Base-by-base conservation (phyloP, 1,140 invertebrate genomes). In the Euglossa dilemma region DNA sequence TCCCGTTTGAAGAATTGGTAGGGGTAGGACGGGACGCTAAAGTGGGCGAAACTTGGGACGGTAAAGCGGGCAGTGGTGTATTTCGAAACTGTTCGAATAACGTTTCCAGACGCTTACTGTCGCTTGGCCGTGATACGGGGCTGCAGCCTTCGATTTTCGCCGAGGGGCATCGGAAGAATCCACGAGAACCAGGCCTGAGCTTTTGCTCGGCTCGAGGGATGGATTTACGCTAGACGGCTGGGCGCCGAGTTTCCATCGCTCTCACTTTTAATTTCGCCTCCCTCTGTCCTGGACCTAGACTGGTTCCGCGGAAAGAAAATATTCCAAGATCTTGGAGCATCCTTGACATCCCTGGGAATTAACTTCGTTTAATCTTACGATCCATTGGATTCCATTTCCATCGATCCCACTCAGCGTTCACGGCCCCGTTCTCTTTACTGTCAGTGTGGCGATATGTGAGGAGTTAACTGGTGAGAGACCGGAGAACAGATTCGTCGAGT, bases 121-220 rank as follows among this genome's bases (percentile, higher is more conserved):
- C 59, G 14, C 59, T 64, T 63, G 59, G 73, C 57, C n/a, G 20
- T 20, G 45, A 23, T 16, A 56, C 71, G 3, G 61, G 84, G 56
- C 25, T 59, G 56, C 56, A 56, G 67, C 84, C 85, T 85, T 85
- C 85, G 85, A 82, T 83, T 85, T 57, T 83, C 57, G 20, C 63
- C 52, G 25, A 18, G 18, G 25, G 71, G 20, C 71, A 14, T 54
- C 47, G 43, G 36, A 43, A 72, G 28, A 50, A 20, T 28, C 18
- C 43, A n/a, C n/a, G 25, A 23, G 28, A 28, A 18, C 57, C 47
- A 8, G 7, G 25, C 70, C 50, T 57, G 45, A 45, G 9, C 11
- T 18, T 3, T 25, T 7, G 28, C 56, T 9, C 20, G 18, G 14
- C 20, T 9, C 28, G 43, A 74, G 2, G 71, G 12, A 45, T 25